Conservation (phyloP, 1,140 invertebrate genomes). For the Atta cephalotes region DNA sequence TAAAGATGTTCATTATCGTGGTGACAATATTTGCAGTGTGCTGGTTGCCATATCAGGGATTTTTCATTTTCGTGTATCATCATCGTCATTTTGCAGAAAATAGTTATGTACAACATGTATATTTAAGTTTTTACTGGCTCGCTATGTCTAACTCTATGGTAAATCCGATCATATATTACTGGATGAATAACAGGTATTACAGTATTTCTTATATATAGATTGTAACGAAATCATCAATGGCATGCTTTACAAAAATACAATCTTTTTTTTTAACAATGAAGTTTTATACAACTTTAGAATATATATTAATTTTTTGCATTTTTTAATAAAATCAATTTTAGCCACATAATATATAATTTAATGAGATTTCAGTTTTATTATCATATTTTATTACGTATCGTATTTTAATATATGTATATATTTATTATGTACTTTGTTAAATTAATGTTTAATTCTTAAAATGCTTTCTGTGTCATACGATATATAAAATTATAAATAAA, state of each 20-base stretch:
- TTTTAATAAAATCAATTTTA: background rate
- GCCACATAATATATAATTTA: background rate
- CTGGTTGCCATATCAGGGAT: slow-evolving; percentile 96
- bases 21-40: slow-evolving; percentile 95
- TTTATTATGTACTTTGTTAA: background rate
- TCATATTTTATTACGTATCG: background rate
- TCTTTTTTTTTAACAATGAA: background rate
- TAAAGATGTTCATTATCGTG: slow-evolving; percentile 94
- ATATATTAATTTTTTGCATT: background rate
- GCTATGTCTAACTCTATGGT: slow-evolving; percentile 97
- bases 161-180: slow-evolving; percentile 96
- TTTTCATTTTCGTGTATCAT: slow-evolving; percentile 94
- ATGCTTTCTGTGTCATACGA: background rate
- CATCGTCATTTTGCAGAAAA: slow-evolving; percentile 90
- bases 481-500: background rate
- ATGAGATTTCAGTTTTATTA: background rate
- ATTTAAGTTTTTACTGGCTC: slow-evolving; percentile 95
- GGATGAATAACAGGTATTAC: slow-evolving; percentile 93
- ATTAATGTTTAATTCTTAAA: background rate
- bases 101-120: slow-evolving; percentile 93
- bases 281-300: background rate
- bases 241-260: background rate
- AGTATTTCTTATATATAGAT: slow-evolving; percentile 38
- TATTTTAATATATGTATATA: background rate
- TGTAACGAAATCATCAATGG: background rate